Evolutionary conservation across 2,888 invertebrate species (phyloP), one percentile per base, ranked within the genome.

Genomic region (Leptopterna dolabrata): DNA sequence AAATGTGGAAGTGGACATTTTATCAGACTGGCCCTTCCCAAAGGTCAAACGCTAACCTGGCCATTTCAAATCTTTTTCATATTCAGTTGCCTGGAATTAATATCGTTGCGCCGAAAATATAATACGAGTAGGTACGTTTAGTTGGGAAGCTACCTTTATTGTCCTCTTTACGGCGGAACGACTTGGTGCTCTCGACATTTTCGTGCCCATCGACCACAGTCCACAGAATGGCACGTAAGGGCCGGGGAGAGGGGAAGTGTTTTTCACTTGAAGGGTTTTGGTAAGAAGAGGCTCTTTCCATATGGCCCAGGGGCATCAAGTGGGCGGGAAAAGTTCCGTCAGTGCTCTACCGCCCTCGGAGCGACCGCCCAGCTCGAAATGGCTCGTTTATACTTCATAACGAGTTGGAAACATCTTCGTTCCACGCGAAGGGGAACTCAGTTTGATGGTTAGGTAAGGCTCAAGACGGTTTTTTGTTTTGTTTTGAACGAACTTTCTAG

Each of bases 381-480:
- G 86, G 86, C 86, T 86, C 86, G 86, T 86, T 86, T 86, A 86
- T 86, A 76, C 76, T 86, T 86, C 63, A 27, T 86, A 86, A 86
- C 86, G 86, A 86, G 86, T 86, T 86, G 86, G 55, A 63, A 83
- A 83, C 71, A 14, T 83, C 83, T 83, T 63, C 63, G 19, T 63
- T 63, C 63, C 24, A 6, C 63, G 27, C 19, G 63, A n/a, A n/a
- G n/a, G 63, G 63, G 63, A 63, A 63, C 16, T 51, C 36, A 63
- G 27, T n/a, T 76, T 14, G 11, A 19, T 36, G 73, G 7, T 19
- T 29, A 29, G 30, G 73, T 7, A 30, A 36, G 73, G 4, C 71
- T 27, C 14, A n/a, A 51, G n/a, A 1, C 16, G n/a, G 36, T n/a
- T n/a, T n/a, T n/a, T n/a, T n/a, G 36, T 4, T 36, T 36, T 36